These are phyloP conservation scores for Cariama cristata DNA, from an alignment of 2,113 vertebrate genomes.

Conservation along the genomic window DNA sequence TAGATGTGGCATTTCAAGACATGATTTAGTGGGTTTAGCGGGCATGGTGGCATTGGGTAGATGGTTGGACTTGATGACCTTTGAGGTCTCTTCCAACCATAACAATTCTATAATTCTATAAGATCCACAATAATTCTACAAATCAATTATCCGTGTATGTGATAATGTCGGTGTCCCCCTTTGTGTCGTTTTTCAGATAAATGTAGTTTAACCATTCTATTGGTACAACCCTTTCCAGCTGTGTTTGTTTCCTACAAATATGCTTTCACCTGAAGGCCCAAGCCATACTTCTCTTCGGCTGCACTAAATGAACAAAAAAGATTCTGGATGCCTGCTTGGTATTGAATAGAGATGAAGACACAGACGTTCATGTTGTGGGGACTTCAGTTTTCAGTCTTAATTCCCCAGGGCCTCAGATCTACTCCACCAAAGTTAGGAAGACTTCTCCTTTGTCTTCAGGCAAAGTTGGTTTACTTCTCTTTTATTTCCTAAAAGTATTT, in stretches of 20 bases:
- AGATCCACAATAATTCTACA: not conserved
- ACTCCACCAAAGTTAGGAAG: not conserved
- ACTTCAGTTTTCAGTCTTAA: not conserved
- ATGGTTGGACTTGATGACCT: too few species aligned
- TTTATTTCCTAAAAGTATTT: not conserved
- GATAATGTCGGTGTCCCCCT: not conserved
- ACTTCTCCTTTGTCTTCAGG: not conserved
- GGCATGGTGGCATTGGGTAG: too few species aligned
- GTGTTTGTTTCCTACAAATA: not conserved
- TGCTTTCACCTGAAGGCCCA: not conserved
- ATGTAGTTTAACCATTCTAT: not conserved
- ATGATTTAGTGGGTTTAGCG: too few species aligned
- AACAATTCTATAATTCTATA: too few species aligned
- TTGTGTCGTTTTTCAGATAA: not conserved
- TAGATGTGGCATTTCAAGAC: too few species aligned
- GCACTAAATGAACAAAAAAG: not conserved
- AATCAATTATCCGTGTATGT: not conserved
- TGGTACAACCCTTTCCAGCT: not conserved
- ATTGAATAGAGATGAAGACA: not conserved
- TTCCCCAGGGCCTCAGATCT: not conserved
- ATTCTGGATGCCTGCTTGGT: not conserved
- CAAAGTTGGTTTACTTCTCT: not conserved
- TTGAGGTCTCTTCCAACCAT: too few species aligned
- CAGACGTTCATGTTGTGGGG: not conserved
- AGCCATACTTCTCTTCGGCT: not conserved